Base-by-base conservation (phyloP, 2,797 vertebrate genomes). In the Acrossocheilus fasciatus region DNA sequence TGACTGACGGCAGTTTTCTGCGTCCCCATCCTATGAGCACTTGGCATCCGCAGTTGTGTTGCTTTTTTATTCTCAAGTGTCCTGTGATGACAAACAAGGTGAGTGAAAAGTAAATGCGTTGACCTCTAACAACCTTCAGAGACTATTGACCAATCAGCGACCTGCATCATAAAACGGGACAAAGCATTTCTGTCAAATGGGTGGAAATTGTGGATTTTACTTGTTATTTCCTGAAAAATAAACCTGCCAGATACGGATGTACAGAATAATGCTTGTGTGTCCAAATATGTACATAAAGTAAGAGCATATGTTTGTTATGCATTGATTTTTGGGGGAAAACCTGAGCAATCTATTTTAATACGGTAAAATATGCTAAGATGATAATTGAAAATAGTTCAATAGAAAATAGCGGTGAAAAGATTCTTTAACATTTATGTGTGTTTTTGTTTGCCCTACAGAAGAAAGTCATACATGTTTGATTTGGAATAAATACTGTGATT, bases 161-260 rank as follows among this genome's bases (percentile, higher is more conserved):
- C 66, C 77, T 34, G 17, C 57, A 59, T 72, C 57, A 86, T 20
- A 84, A 89, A 85, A 81, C 30, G 20, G 70, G 82, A 30, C 30
- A 50, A 47, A 72, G 34, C 18, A 26, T 76, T 69, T 59, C 47
- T 79, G 78, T 68, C 39, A 83, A 88, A 57, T 47, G 34, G 81
- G 74, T 81, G 77, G 64, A 88, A 59, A 86, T 78, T 88, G 87
- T 89, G 86, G 68, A 84, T 88, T 91, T 89, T 88, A 87, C 79
- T 83, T 91, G 91, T 90, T 83, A 85, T 87, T 88, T 90, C 88
- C 70, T 92, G 91, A 88, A 88, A 93, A 95, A 94, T 95, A 95
- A 96, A 88, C 88, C 91, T 93, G 86, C 89, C 91, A 89, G 57
- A 92, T 92, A 87, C 89, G 77, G 83, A 90, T 84, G 23, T 88